Percentiles rank a stretch among this genome's conserved stretches.
Evolutionary conservation across 2,888 invertebrate genomes (phyloP).

Genomic region (Cryptosula pallasiana): DNA sequence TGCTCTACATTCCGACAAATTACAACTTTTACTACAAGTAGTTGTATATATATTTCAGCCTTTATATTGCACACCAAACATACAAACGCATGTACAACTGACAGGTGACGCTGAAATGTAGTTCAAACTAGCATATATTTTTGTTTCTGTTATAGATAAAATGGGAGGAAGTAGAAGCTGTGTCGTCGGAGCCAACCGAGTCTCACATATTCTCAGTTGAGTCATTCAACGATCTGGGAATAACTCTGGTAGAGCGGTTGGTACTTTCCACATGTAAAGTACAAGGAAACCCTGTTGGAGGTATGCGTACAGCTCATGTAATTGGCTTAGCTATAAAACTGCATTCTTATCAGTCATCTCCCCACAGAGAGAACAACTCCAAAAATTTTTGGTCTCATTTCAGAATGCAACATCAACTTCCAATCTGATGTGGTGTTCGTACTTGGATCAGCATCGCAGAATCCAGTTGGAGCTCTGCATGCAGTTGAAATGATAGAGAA

Average conservation of each 20-base stretch:
- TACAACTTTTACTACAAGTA: too few relatives aligned
- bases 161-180: constrained; percentile 11
- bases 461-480: neutral
- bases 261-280: constrained; percentile 16
- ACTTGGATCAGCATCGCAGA: constrained; percentile 20
- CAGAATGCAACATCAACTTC: constrained; percentile 16
- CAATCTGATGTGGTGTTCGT: constrained; percentile 8
- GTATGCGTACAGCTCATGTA: neutral
- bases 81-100: too few relatives aligned
- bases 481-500: neutral
- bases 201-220: constrained; percentile 12
- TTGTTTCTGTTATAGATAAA: constrained; percentile 21
- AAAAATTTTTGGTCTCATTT: too few relatives aligned
- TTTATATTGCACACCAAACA: too few relatives aligned
- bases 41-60: too few relatives aligned
- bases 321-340: too few relatives aligned
- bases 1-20: too few relatives aligned
- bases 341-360: too few relatives aligned
- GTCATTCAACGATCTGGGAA: constrained; percentile 19
- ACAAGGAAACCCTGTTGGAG: constrained; percentile 19
- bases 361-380: neutral
- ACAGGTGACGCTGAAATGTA: too few relatives aligned
- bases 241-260: neutral
- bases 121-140: neutral
- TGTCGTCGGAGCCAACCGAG: constrained; percentile 1